A percentile compares a stretch with the other conserved stretches of the same genome.
Evolutionary conservation across 2,888 invertebrate genomes (phyloP).

Genomic region (Timandra comae): DNA sequence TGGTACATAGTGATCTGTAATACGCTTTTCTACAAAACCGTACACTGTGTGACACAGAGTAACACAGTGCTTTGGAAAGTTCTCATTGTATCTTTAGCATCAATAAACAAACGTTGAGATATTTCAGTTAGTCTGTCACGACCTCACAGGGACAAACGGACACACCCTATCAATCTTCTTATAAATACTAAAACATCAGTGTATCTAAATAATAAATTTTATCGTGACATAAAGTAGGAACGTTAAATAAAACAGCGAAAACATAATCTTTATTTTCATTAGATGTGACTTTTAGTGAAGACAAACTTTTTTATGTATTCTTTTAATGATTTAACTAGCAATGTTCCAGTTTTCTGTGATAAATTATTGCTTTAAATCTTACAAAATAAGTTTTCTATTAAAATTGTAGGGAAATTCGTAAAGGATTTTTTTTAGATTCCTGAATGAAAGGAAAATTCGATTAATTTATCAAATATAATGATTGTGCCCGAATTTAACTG

Average conservation of each 20-base stretch:
- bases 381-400: too few relatives aligned
- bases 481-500: constrained; percentile 29
- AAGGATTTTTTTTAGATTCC: constrained; percentile 25
- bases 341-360: too few relatives aligned
- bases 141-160: constrained; percentile 63
- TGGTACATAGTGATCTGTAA: too few relatives aligned
- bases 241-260: constrained; percentile 26
- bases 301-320: too few relatives aligned
- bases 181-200: constrained; percentile 55
- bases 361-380: too few relatives aligned
- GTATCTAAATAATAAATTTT: constrained; percentile 23
- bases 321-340: too few relatives aligned
- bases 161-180: constrained; percentile 69
- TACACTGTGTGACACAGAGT: too few relatives aligned
- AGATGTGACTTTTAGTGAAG: constrained; percentile 54
- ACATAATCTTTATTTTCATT: constrained; percentile 33
- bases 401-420: constrained; percentile 59
- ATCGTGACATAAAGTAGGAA: constrained; percentile 26
- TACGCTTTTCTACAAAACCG: too few relatives aligned
- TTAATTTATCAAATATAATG: neutral
- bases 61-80: too few relatives aligned
- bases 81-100: constrained; percentile 50
- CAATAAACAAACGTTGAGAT: constrained; percentile 66
- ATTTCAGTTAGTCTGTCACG: constrained; percentile 54
- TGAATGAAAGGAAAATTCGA: neutral